A percentile compares a stretch with the other conserved stretches of the same genome.
These are phyloP conservation scores for Schizaphis graminum DNA, from an alignment of 2,888 invertebrate species.

Conservation along the genomic window DNA sequence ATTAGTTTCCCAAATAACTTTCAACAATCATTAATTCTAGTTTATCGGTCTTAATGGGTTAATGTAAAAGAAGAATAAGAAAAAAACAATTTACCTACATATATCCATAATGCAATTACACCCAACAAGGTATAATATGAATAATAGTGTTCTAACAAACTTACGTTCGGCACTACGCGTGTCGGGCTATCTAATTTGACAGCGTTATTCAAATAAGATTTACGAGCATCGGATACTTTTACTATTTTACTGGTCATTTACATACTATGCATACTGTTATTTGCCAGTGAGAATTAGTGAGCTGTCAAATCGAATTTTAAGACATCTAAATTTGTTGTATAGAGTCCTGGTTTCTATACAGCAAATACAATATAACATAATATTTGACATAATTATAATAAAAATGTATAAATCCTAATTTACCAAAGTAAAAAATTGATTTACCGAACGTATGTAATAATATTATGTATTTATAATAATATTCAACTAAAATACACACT, in stretches of 20 bases:
- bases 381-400: background rate
- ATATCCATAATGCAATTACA: constrained; percentile 10
- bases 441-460: background rate
- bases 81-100: constrained; percentile 44
- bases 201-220: constrained; percentile 48
- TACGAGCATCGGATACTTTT: constrained; percentile 32
- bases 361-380: no score
- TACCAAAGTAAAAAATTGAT: background rate
- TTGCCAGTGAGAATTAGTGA: constrained; percentile 20
- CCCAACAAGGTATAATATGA: background rate
- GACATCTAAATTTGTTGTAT: constrained; percentile 9
- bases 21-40: constrained; percentile 49
- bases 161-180: background rate
- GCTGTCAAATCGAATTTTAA: constrained; percentile 21
- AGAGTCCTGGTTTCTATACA: background rate
- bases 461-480: no score
- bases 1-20: constrained; percentile 38
- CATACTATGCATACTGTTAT: background rate
- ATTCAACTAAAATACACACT: background rate
- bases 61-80: no score
- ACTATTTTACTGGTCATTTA: background rate
- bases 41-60: constrained; percentile 21
- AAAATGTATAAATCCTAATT: background rate
- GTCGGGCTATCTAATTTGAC: constrained; percentile 43
- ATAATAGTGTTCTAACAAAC: background rate